Base-by-base conservation (phyloP, 2,113 vertebrate genomes). In the Macquaria ambigua region DNA sequence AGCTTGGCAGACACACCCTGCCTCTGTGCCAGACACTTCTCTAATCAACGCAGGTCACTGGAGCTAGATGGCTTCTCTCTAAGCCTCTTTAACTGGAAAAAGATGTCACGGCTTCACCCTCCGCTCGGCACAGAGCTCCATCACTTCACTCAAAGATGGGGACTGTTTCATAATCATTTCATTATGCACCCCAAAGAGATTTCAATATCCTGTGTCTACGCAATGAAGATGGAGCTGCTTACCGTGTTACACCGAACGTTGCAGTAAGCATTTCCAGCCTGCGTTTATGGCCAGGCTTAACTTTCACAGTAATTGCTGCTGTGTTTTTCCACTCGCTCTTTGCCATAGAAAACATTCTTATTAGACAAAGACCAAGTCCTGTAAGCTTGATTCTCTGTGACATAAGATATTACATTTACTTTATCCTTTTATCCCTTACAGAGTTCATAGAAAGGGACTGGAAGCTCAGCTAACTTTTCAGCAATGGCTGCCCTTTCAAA, bases 81-180 rank as follows among this genome's bases (percentile, higher is more conserved):
- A 86, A 93, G 91, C 89, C 85, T 63, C 66, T 58, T 50, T 93
- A 94, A 93, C 77, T 90, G 77, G 81, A 86, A 90, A 87, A 94
- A 93, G 84, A 93, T 93, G 94, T 90, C 72, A 71, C 0, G 58
- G 82, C 83, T 90, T 90, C 55, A 52, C 52, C 66, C 69, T 72
- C 37, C 6, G n/a, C 85, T 88, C 67, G 12, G 63, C 68, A 31
- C 50, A 25, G 79, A 50, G 23, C 75, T 81, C 50, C 37, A 77
- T 69, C 70, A 67, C 89, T 68, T 82, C 43, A 48, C 63, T 84
- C 81, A 77, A 61, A 81, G 61, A 86, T 76, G 81, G 66, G 69
- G 78, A 83, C 79, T 55, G 62, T 84, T 89, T 81, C 52, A 75
- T 89, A 91, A 93, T 93, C 73, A 88, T 90, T 90, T 84, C 83